Evolutionary conservation across 53 echinoderm and acorn worm genomes (phyloP).

Genomic region (Luidia sarsii): DNA sequence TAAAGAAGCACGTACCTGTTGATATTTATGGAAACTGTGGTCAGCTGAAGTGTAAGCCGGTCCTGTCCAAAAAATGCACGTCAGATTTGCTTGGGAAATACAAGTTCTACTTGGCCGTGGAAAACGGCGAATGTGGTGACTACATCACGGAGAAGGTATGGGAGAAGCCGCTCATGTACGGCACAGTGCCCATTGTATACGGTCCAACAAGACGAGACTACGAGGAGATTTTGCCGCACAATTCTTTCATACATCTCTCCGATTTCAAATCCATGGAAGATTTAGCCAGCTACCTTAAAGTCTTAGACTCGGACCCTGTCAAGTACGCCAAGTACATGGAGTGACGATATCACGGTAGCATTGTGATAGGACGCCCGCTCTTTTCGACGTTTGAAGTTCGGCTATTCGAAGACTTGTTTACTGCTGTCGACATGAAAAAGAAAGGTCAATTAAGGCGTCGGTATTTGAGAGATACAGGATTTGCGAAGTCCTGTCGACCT

Average conservation of each 20-base stretch:
- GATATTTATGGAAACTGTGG: conserved; percentile 75
- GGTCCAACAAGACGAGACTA: conserved; percentile 69
- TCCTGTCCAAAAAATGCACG: conserved; percentile 10
- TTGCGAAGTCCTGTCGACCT: no score
- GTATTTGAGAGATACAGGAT: no score
- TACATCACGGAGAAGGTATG: conserved; percentile 86
- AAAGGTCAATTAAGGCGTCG: no score
- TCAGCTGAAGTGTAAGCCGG: conserved; percentile 30
- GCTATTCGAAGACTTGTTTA: no score
- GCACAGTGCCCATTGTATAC: conserved; percentile 67
- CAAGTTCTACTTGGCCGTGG: conserved; percentile 74
- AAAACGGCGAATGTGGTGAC: conserved; percentile 76
- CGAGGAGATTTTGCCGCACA: conserved; percentile 65
- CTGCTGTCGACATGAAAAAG: no score
- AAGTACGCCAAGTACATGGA: conserved; percentile 73
- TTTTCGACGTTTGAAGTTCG: no score
- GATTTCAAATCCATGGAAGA: conserved; percentile 64
- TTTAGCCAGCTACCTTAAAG: conserved; percentile 66
- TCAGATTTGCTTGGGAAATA: conserved; percentile 26
- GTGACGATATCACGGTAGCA: conserved; percentile 67
- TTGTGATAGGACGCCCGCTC: no score
- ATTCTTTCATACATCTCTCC: conserved; percentile 73
- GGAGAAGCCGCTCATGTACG: conserved; percentile 52
- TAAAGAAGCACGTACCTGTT: conserved; percentile 41
- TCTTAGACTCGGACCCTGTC: conserved; percentile 63